A percentile compares a stretch with the other conserved stretches of the same genome.
Conservation (phyloP, 2,888 invertebrate species). For the Lasioglossum calceatum region DNA sequence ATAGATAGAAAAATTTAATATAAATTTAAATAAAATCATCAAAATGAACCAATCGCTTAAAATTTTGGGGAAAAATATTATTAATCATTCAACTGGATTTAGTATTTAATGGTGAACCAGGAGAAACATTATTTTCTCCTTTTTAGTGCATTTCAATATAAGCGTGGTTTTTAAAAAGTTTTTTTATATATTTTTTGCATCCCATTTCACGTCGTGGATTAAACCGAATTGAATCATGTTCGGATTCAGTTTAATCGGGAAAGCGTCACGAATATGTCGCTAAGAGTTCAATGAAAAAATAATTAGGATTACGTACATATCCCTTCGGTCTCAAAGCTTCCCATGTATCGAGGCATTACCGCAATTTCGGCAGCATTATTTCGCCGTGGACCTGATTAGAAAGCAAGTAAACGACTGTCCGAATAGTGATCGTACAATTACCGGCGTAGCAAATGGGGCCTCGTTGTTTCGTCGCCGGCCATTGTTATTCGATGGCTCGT, state of each 20-base stretch:
- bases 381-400: not conserved
- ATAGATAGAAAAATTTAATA: no score
- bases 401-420: not conserved
- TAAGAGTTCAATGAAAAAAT: not conserved
- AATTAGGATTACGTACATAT: not conserved
- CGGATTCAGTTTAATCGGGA: not conserved
- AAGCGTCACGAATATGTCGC: not conserved
- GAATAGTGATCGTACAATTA: slow-evolving; percentile 9
- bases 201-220: not conserved
- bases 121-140: no score
- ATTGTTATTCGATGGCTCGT: not conserved
- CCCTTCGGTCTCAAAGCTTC: not conserved
- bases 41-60: no score
- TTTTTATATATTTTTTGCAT: no score
- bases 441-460: not conserved
- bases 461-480: not conserved
- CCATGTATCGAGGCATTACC: not conserved
- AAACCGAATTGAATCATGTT: not conserved
- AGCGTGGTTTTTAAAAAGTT: no score
- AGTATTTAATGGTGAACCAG: no score
- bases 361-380: not conserved
- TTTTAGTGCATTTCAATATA: no score
- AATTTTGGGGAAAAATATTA: no score
- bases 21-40: no score
- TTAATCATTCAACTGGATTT: no score